Evolutionary conservation across 2,888 invertebrate genomes (phyloP), one percentile per base, ranked within the genome.

Genomic region (Drosophila seclusa): DNA sequence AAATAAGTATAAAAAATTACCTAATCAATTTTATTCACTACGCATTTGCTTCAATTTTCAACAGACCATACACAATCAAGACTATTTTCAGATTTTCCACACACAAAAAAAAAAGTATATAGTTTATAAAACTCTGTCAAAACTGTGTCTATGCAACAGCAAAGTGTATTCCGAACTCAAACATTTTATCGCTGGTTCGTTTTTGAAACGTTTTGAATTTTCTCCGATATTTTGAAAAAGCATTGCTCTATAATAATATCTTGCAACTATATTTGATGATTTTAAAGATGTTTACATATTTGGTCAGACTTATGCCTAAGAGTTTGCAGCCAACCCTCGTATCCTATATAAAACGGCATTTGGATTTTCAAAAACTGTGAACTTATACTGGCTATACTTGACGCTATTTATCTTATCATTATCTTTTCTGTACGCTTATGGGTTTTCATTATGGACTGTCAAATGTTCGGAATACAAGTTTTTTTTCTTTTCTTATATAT

Each of bases 41-140:
- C 40, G 59, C 54, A 69, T 59, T 69, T 68, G 52, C 68, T 68
- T 69, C 38, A 40, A 36, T 68, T 57, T 40, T 40, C 48, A 49
- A 68, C 68, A 38, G 53, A 68, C 45, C 32, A 21, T 29, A 34
- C 18, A 55, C 71, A 40, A 68, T 68, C 58, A 68, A 53, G 58
- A 59, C 13, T 68, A 50, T 36, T 34, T 40, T 42, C 57, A 32
- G 32, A 36, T 24, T 40, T 42, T 21, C 21, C 32, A 52, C 21
- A n/a, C 11, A 40, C 31, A 49, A 29, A 31, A 8, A 32, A 16
- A 40, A 61, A 31, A 36, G 13, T 52, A 24, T 34, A 36, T 67
- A 50, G 21, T 29, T 29, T 48, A 34, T n/a, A 36, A 32, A 63
- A 50, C 32, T 48, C 16, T 40, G n/a, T 18, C 32, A 18, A 18